Evolutionary conservation across 2,797 vertebrate genomes (phyloP).

Genomic region (Huso huso): DNA sequence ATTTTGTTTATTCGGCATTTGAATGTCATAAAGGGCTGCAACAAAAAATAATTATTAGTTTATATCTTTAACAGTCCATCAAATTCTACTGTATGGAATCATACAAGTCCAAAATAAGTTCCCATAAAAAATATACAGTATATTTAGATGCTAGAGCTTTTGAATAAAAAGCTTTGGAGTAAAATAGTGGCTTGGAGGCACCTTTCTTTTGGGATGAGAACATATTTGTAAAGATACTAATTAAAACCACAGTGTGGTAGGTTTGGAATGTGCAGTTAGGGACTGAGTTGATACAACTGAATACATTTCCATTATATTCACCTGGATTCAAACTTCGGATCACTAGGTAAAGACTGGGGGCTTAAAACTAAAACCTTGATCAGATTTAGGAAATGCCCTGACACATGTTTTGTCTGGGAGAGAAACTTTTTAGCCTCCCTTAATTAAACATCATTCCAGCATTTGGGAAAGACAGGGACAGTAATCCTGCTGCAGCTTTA

Average conservation of each 20-base stretch:
- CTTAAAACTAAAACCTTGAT: constrained; percentile 1
- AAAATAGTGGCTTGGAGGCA: constrained; percentile 9
- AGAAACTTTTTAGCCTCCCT: constrained; percentile 43
- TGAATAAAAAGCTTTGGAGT: neutral
- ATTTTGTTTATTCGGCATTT: too few relatives aligned
- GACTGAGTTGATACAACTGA: constrained; percentile 8
- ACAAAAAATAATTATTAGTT: too few relatives aligned
- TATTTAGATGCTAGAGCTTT: neutral
- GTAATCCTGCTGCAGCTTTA: constrained; percentile 19
- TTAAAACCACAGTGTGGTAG: constrained; percentile 20
- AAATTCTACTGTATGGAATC: constrained; percentile 9
- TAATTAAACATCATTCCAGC: too few relatives aligned
- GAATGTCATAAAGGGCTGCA: too few relatives aligned
- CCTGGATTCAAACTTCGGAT: constrained; percentile 11
- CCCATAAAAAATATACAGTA: too few relatives aligned
- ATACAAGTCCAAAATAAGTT: constrained; percentile 2
- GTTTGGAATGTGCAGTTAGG: constrained; percentile 23
- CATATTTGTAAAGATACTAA: constrained; percentile 32
- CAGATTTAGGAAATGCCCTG: constrained; percentile 29
- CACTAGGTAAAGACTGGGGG: neutral
- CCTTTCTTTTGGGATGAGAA: constrained; percentile 8
- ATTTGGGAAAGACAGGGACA: constrained; percentile 33
- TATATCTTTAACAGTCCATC: constrained; percentile 18
- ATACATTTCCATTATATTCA: constrained; percentile 21
- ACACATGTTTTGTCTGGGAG: constrained; percentile 26